These are phyloP conservation scores for Drosophila lutescens DNA, from an alignment of 2,888 invertebrate species.

Conservation along the genomic window DNA sequence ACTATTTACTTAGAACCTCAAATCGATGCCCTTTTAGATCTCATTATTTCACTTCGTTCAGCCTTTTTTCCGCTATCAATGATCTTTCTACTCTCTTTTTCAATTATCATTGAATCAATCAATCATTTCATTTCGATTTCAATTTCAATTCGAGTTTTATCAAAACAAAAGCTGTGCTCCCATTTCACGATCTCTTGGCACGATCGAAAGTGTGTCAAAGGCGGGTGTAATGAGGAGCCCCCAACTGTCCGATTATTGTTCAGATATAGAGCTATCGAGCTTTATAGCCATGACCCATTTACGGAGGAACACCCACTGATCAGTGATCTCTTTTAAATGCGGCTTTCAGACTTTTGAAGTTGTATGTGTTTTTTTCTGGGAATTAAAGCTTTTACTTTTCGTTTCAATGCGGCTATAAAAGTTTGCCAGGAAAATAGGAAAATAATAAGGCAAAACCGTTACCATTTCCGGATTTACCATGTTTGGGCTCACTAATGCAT, in stretches of 20 bases:
- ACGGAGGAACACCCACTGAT: constrained; percentile 69
- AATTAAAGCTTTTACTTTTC: constrained; percentile 52
- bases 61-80: constrained; percentile 16
- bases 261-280: constrained; percentile 6
- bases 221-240: constrained; percentile 65
- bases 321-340: constrained; percentile 42
- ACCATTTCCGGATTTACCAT: constrained; percentile 38
- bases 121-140: constrained; percentile 36
- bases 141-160: constrained; percentile 36
- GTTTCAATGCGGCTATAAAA: constrained; percentile 14
- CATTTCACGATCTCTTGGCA: constrained; percentile 46
- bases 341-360: constrained; percentile 54
- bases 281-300: constrained; percentile 68
- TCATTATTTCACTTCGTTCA: constrained; percentile 23
- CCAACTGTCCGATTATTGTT: constrained; percentile 30
- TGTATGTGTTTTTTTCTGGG: constrained; percentile 16
- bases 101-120: constrained; percentile 37
- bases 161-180: constrained; percentile 38
- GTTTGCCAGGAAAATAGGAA: constrained; percentile 23
- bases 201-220: constrained; percentile 64
- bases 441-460: constrained; percentile 44
- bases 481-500: constrained; percentile 46
- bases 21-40: constrained; percentile 12
- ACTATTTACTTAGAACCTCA: constrained; percentile 14
- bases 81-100: constrained; percentile 34